Evolutionary conservation across 53 echinoderm and acorn worm species (phyloP), one percentile per base, ranked within the genome.

Genomic region (Holothuria scabra): DNA sequence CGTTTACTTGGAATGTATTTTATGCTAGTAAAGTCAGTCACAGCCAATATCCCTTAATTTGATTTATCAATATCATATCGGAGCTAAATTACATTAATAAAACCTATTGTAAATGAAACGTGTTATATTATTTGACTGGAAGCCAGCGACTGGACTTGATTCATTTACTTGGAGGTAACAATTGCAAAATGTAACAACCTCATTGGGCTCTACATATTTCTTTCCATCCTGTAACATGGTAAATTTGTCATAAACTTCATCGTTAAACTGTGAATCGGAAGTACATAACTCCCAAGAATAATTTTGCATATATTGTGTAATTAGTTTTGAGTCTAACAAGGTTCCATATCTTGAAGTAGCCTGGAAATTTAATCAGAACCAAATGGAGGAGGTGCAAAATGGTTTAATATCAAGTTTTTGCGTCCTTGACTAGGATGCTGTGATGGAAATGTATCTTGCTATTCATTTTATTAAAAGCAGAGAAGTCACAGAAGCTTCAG

Each of bases 61-160:
- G 48, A 72, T 72, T 44, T 26, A 41, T 72, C 23, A 48, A 46
- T 72, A 38, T 48, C 46, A 44, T 48, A 34, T 22, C 16, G 48
- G 44, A 33, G 46, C 44, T 46, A 72, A 72, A 72, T 72, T 72
- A 72, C 72, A 72, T 72, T 72, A 72, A 72, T 46, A 18, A 46
- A 23, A 12, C 72, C 44, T 72, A 48, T 48, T 48, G 72, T 72
- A 72, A 72, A 72, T 72, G 72, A 72, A 46, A 72, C 25, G 72
- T 72, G 72, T 72, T 25, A 72, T 44, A 72, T 72, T 48, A 72
- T 44, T 72, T 72, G 72, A 72, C 46, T 44, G 26, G 48, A 21
- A 46, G 46, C 72, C 48, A 46, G 44, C 48, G 72, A 44, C 34
- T 44, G 48, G 48, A 72, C 48, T 46, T 72, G 44, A 44, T 72